Evolutionary conservation across 2,888 invertebrate species (phyloP).

Genomic region (Tinea pellionella): DNA sequence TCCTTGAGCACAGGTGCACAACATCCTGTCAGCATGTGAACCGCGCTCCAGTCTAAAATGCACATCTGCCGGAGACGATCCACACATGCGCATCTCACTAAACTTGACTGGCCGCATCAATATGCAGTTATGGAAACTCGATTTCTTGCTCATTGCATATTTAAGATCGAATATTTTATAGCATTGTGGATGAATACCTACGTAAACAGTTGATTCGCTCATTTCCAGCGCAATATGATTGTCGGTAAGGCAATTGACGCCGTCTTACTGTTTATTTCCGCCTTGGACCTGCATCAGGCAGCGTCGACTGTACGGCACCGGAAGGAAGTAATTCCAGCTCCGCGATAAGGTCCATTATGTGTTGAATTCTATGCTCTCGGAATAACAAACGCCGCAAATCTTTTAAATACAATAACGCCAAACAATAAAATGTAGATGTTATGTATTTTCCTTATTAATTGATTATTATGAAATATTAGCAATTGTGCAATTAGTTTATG

Average conservation of each 20-base stretch:
- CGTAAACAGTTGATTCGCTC: background rate
- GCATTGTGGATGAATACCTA: background rate
- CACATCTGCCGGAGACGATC: slow-evolving; percentile 44
- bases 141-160: slow-evolving; percentile 1
- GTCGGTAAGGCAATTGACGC: slow-evolving; percentile 1
- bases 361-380: background rate
- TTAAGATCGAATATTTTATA: background rate
- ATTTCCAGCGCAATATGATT: slow-evolving; percentile 5
- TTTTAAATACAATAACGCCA: background rate
- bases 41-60: slow-evolving; percentile 38
- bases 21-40: slow-evolving; percentile 52
- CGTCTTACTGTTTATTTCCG: slow-evolving; percentile 50
- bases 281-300: slow-evolving; percentile 17
- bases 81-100: slow-evolving; percentile 9
- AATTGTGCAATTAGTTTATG: background rate
- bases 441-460: background rate
- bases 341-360: slow-evolving; percentile 18
- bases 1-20: slow-evolving; percentile 51
- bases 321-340: slow-evolving; percentile 62
- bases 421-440: background rate
- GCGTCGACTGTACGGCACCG: slow-evolving; percentile 32
- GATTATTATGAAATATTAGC: background rate
- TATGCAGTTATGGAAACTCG: background rate
- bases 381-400: background rate
- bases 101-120: background rate